Percentiles rank a stretch among this genome's conserved stretches.
Evolutionary conservation across 2,797 vertebrate genomes (phyloP).

Genomic region (Cyclura pinguis): DNA sequence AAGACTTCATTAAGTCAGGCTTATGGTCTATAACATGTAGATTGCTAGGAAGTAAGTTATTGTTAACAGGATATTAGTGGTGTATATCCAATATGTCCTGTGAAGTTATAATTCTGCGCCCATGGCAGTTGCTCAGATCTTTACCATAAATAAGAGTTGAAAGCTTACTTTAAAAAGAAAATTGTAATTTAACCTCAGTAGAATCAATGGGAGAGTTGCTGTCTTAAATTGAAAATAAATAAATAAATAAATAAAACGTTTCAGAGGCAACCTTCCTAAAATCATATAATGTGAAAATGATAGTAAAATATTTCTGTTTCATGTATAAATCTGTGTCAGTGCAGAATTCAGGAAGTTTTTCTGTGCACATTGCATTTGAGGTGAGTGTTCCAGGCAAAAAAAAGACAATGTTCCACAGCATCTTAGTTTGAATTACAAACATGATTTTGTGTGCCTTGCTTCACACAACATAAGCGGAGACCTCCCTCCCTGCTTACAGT

Average conservation of each 20-base stretch:
- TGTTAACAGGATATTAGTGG: background rate
- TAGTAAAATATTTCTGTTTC: background rate
- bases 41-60: background rate
- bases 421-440: background rate
- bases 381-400: background rate
- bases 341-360: background rate
- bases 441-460: background rate
- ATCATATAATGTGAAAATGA: background rate
- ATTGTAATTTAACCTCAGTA: background rate
- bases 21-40: background rate
- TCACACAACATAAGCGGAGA: background rate
- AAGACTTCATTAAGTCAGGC: background rate
- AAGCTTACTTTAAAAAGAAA: background rate
- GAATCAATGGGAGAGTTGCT: background rate
- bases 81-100: background rate
- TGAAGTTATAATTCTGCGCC: background rate
- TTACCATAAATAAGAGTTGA: fast-evolving
- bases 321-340: background rate
- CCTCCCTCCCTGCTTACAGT: background rate
- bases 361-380: background rate
- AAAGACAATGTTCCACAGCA: background rate
- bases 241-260: background rate
- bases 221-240: background rate
- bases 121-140: slow-evolving; percentile 3
- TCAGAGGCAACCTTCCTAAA: slow-evolving; percentile 17